Base-by-base conservation (phyloP, 2,113 vertebrate species). In the Poeciliopsis prolifica region DNA sequence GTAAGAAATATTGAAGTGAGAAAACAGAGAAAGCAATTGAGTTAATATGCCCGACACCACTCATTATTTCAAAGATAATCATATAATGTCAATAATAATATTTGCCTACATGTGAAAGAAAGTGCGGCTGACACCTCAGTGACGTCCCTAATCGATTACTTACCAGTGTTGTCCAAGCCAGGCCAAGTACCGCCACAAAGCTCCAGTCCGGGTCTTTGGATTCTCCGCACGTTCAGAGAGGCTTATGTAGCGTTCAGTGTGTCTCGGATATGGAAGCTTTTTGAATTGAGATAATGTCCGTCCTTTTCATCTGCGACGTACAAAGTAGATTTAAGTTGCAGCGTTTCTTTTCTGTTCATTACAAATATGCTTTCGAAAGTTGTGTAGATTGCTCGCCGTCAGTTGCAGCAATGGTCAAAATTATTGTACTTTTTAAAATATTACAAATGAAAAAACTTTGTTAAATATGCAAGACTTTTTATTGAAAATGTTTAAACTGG, bases 121-220 rank as follows among this genome's bases (percentile, higher is more conserved):
- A n/a, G 6, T 58, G 8, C 19, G 31, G 22, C 0, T n/a, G 28
- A 8, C 19, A 44, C 37, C 37, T 67, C n/a, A 35, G 14, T 19
- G 24, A 29, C 11, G 42, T 54, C 11, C 17, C n/a, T 28, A n/a
- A 35, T 60, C n/a, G 12, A 60, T 26, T 24, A 9, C 2, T 15
- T 37, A 15, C 3, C 5, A 7, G 24, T 15, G 10, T 30, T 10
- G 26, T 2, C 19, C 51, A 2, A 58, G 1, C 5, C 24, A 4
- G 51, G n/a, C 17, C 22, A n/a, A 60, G 37, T 37, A 1, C 24
- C 24, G 30, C 28, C 0, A 31, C 15, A 14, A 64, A 3, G 58
- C 0, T 88, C 91, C 89, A 75, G 80, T 78, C 85, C 88, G 75
- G 35, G 75, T 84, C 82, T 91, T 89, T 9, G 4, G 19, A 1